phyloP scores from a whole-genome alignment of 2,888 invertebrate species.

The Tetheella fluctuosa region DNA sequence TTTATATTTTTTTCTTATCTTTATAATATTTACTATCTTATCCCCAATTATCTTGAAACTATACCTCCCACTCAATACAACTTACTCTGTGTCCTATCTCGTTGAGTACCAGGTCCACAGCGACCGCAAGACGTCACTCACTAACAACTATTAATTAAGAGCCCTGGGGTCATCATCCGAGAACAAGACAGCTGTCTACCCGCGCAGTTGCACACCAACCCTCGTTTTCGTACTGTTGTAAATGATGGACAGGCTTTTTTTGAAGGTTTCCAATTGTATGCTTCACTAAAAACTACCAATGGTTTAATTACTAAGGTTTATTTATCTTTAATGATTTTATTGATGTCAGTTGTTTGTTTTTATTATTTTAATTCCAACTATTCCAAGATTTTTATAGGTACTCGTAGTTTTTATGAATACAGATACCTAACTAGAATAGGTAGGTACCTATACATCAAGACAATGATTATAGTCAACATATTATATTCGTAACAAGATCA shows the following conservation, averaged over 20 bases:
- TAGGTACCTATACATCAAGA: no score
- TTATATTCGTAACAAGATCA: no score
- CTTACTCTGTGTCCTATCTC: conserved; percentile 18
- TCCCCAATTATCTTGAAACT: background rate
- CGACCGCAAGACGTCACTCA: conserved; percentile 45
- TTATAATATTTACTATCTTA: background rate
- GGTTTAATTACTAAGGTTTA: no score
- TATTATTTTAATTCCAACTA: no score
- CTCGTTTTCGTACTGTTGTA: conserved; percentile 37
- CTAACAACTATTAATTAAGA: conserved; percentile 75
- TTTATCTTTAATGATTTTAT: no score
- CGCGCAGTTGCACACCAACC: conserved; percentile 37
- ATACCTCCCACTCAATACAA: background rate
- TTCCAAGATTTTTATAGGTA: no score
- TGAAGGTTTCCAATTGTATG: background rate
- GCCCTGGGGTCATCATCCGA: conserved; percentile 68
- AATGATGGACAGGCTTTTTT: conserved; percentile 60
- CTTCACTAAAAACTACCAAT: no score
- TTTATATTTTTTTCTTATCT: no score
- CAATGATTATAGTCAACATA: no score
- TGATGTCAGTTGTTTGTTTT: no score
- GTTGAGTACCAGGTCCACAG: conserved; percentile 28
- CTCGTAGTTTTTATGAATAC: no score
- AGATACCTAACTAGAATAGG: no score
- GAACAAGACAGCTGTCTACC: conserved; percentile 72